Evolutionary conservation across 2,888 invertebrate species (phyloP).

Genomic region (Drosophila parthenogenetica): DNA sequence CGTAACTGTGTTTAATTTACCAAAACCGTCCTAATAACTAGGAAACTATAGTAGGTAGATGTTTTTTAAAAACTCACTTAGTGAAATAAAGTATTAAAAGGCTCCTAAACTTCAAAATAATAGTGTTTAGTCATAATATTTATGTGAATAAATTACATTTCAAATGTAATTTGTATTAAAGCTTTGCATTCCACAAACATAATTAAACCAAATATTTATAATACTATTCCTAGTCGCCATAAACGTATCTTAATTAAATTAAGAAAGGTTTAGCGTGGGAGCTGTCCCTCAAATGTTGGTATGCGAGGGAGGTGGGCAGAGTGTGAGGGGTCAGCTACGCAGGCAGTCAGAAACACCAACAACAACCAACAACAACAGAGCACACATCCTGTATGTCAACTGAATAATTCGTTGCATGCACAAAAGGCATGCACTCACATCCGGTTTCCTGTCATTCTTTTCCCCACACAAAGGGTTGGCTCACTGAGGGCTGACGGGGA

Average conservation of each 20-base stretch:
- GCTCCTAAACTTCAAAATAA: no score
- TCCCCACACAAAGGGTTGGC: constrained; percentile 43
- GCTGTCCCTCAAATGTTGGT: not conserved
- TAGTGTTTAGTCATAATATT: no score
- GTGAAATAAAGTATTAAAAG: no score
- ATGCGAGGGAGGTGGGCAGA: not conserved
- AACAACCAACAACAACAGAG: constrained; percentile 70
- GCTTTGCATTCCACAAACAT: not conserved
- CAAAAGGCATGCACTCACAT: constrained; percentile 82
- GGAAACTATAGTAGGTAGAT: no score
- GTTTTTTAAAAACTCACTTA: no score
- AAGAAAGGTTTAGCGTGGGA: not conserved
- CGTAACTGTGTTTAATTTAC: no score
- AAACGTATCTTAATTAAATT: not conserved
- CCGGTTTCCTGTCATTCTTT: constrained; percentile 81
- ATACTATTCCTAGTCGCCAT: not conserved
- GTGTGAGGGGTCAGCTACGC: constrained; percentile 1
- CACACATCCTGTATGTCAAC: constrained; percentile 80
- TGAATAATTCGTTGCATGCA: constrained; percentile 82
- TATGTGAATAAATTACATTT: no score
- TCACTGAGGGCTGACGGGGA: not conserved
- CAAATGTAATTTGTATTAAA: not conserved
- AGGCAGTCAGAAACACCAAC: constrained; percentile 42
- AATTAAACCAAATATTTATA: not conserved
- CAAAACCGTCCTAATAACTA: no score